phyloP scores from a whole-genome alignment of 2,797 vertebrate species.

The Sebastes iracundus region DNA sequence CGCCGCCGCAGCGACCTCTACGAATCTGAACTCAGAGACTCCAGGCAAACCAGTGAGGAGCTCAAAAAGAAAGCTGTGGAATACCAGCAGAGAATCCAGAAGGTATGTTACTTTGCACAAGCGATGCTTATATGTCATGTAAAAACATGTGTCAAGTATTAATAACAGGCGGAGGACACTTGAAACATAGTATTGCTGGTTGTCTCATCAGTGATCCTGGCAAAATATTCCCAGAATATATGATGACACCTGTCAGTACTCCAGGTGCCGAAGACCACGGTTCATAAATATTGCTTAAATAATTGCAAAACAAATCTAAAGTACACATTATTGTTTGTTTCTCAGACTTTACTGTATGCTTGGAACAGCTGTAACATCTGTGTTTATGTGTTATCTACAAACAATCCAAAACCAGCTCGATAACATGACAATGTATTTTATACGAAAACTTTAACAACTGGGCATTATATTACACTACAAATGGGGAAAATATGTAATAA shows the following conservation, averaged over 20 bases:
- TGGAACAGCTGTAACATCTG: not conserved
- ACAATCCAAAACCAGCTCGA: not conserved
- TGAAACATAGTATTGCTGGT: not conserved
- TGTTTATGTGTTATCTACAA: not conserved
- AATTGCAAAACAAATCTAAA: not conserved
- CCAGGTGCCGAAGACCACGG: accelerated
- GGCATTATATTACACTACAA: not conserved
- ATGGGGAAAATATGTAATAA: not conserved
- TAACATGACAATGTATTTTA: not conserved
- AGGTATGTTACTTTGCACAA: constrained; percentile 75
- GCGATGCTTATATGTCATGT: not conserved
- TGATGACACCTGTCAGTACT: too few species aligned
- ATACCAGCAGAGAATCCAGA: constrained; percentile 95
- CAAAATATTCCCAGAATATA: not conserved
- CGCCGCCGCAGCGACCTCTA: constrained; percentile 97
- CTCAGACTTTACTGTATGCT: not conserved
- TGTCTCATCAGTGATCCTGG: not conserved
- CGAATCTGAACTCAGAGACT: constrained; percentile 94
- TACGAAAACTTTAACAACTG: not conserved
- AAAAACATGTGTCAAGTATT: not conserved
- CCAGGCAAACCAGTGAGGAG: constrained; percentile 93
- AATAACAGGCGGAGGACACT: not conserved
- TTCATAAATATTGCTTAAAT: not conserved
- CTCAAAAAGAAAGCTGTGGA: constrained; percentile 96
- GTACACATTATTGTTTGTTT: not conserved